phyloP scores from a whole-genome alignment of 2,888 invertebrate species.

The Synanthedon myopaeformis region DNA sequence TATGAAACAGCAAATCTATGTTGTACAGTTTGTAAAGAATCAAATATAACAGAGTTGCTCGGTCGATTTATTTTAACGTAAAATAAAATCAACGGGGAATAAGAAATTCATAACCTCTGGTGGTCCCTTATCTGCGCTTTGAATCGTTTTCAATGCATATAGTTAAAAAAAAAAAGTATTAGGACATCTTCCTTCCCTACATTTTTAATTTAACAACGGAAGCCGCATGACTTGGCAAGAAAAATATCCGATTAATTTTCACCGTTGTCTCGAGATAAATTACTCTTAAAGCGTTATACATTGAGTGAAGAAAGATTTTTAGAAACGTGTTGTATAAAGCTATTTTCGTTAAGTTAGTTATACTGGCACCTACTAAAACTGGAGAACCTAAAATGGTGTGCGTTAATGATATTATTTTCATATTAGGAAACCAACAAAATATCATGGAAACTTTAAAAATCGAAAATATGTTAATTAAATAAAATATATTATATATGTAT shows the following conservation, averaged over 20 bases:
- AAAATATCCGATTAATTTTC: conserved; percentile 57
- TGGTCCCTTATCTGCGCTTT: conserved; percentile 30
- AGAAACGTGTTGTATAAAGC: too few relatives aligned
- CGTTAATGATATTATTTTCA: too few relatives aligned
- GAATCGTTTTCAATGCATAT: conserved; percentile 2
- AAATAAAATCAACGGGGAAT: conserved; percentile 8
- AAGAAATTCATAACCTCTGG: conserved; percentile 26
- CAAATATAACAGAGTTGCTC: too few relatives aligned
- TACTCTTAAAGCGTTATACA: conserved; percentile 29
- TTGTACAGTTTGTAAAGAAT: too few relatives aligned
- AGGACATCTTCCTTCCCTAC: conserved; percentile 45
- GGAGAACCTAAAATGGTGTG: too few relatives aligned
- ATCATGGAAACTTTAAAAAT: too few relatives aligned
- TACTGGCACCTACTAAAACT: too few relatives aligned
- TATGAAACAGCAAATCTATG: too few relatives aligned
- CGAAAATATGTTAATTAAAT: conserved; percentile 7
- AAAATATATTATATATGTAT: conserved; percentile 4
- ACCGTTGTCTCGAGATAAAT: conserved; percentile 39
- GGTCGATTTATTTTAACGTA: too few relatives aligned
- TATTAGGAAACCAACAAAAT: too few relatives aligned
- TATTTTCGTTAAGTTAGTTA: too few relatives aligned
- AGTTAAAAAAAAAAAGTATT: conserved; percentile 36
- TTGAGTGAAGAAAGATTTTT: conserved; percentile 25
- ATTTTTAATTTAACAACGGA: conserved; percentile 61
- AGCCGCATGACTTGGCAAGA: conserved; percentile 59